Evolutionary conservation across 2,888 invertebrate genomes (phyloP).

Genomic region (Chalcosyrphus nemorum): DNA sequence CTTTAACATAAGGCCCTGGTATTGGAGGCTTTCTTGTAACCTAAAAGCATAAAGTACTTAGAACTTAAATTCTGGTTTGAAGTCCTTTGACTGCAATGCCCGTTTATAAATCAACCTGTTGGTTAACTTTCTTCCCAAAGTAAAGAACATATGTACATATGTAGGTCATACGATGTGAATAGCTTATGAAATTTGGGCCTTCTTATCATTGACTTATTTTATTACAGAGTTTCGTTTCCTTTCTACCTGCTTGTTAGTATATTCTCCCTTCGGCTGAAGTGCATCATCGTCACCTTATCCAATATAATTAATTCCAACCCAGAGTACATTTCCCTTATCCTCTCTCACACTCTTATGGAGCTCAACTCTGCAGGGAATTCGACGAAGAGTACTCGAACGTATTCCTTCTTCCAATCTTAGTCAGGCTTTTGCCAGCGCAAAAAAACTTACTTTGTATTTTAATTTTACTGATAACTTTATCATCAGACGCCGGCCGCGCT

Average conservation of each 20-base stretch:
- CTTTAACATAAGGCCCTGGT: too few relatives aligned
- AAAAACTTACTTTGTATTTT: slow-evolving; percentile 48
- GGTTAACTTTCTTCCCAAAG: too few relatives aligned
- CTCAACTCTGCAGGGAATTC: not conserved
- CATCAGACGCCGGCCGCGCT: slow-evolving; percentile 47
- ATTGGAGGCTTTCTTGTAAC: too few relatives aligned
- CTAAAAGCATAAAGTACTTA: too few relatives aligned
- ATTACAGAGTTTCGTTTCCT: too few relatives aligned
- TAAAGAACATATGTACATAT: too few relatives aligned
- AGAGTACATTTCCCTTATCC: slow-evolving; percentile 52
- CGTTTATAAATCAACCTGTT: too few relatives aligned
- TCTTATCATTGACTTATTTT: not conserved
- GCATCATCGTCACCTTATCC: slow-evolving; percentile 45
- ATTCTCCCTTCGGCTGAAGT: not conserved
- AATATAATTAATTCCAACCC: slow-evolving; percentile 49
- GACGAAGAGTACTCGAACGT: too few relatives aligned
- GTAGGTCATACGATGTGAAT: too few relatives aligned
- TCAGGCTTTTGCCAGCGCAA: not conserved
- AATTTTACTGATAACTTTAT: slow-evolving; percentile 65
- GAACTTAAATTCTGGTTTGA: too few relatives aligned
- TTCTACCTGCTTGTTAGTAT: not conserved
- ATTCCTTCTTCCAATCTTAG: not conserved
- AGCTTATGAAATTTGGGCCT: not conserved
- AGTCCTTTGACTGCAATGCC: too few relatives aligned
- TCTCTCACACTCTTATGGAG: slow-evolving; percentile 11